Evolutionary conservation across 1,140 invertebrate genomes (phyloP).

Genomic region (Acyrthosiphon pisum): DNA sequence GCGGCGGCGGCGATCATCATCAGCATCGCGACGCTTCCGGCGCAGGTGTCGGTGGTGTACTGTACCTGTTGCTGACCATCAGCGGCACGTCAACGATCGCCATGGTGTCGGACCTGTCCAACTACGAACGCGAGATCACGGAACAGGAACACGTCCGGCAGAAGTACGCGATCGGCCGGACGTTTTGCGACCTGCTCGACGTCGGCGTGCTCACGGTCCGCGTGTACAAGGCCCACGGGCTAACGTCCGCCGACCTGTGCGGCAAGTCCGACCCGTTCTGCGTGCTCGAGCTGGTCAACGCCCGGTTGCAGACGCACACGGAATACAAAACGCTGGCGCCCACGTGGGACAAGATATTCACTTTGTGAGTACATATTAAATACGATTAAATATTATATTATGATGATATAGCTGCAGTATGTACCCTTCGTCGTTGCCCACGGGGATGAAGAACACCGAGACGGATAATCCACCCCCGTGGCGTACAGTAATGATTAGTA

Average conservation of each 20-base stretch:
- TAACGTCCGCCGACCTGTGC: slow-evolving; percentile 89
- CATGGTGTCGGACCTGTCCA: slow-evolving; percentile 87
- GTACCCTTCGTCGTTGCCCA: too few relatives aligned
- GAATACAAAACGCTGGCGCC: slow-evolving; percentile 97
- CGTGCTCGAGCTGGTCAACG: slow-evolving; percentile 93
- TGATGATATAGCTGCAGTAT: background rate
- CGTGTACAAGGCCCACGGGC: slow-evolving; percentile 86
- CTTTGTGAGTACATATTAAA: slow-evolving; percentile 80
- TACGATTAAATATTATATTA: too few relatives aligned
- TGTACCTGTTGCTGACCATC: slow-evolving; percentile 90
- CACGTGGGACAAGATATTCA: slow-evolving; percentile 98
- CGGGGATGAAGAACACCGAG: too few relatives aligned
- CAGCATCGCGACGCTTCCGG: slow-evolving; percentile 74
- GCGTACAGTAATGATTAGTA: too few relatives aligned
- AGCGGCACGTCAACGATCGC: slow-evolving; percentile 88
- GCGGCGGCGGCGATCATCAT: slow-evolving; percentile 89
- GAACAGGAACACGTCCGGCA: slow-evolving; percentile 90
- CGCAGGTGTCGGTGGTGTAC: slow-evolving; percentile 71
- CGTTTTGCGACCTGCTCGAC: slow-evolving; percentile 80
- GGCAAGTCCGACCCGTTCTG: slow-evolving; percentile 98
- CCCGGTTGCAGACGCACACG: slow-evolving; percentile 95
- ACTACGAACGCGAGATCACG: slow-evolving; percentile 81
- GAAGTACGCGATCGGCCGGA: slow-evolving; percentile 82
- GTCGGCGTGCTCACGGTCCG: slow-evolving; percentile 90
- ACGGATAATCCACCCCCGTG: too few relatives aligned